Base-by-base conservation (phyloP, 2,888 invertebrate species). In the Morpho achilles region DNA sequence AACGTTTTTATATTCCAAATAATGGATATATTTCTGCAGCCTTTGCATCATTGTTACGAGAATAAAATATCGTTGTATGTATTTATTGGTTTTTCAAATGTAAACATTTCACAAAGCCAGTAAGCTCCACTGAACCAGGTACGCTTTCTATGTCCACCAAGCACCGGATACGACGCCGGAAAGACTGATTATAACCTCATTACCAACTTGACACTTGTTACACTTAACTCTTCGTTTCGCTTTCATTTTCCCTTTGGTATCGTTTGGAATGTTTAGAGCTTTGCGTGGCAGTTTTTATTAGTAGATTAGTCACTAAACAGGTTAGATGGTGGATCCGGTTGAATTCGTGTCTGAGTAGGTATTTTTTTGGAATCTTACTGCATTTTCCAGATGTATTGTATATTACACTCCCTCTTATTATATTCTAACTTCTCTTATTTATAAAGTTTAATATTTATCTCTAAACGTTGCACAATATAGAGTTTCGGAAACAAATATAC, bases 141-240 rank as follows among this genome's bases (percentile, higher is more conserved):
- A 46, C 53, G 59, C 56, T 59, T 60, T 64, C 61, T 60, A 64
- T 56, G 50, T 58, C 50, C 62, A 73, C 70, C 67, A 64, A 68
- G 67, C 75, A 74, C 76, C 76, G 76, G 75, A 76, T 69, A 67
- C 67, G 62, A 61, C 69, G 72, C 75, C 82, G 82, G 83, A 84
- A 84, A 79, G 82, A 78, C 75, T 76, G 75, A 82, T 83, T 82
- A 83, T 75, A 82, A 74, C 80, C 77, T 81, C 77, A 75, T 82
- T 85, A 79, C 72, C 69, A 64, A 67, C 68, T 69, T 63, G 66
- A 72, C 69, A 71, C 71, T 72, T 76, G 68, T 68, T 68, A 60
- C 67, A 66, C 58, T 64, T 32, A 64, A 77, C 73, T 77, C 74
- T 77, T 71, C 63, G 69, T 79, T 82, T 80, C 77, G 75, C 76